These are phyloP conservation scores for Hydrolagus colliei DNA, from an alignment of 2,797 vertebrate genomes.

Conservation along the genomic window DNA sequence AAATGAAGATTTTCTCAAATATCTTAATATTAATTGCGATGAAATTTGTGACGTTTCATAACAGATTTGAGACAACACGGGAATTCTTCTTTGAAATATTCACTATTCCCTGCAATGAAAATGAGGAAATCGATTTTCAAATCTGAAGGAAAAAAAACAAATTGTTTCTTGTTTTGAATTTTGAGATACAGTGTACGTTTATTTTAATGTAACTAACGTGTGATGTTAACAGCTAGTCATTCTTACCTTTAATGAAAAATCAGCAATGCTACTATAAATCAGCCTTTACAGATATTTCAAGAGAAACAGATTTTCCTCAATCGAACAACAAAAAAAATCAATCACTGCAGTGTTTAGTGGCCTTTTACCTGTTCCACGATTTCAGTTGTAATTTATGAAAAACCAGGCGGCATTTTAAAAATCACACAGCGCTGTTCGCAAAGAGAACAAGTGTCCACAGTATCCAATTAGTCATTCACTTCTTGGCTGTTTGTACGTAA, in stretches of 20 bases:
- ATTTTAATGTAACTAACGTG: not conserved
- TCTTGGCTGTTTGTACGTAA: too few species aligned
- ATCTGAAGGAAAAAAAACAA: not conserved
- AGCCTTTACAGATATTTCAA: not conserved
- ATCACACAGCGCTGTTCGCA: too few species aligned
- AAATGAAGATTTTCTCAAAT: not conserved
- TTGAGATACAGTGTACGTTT: too few species aligned
- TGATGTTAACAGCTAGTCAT: not conserved
- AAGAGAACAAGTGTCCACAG: too few species aligned
- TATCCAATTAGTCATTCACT: too few species aligned
- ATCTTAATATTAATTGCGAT: not conserved
- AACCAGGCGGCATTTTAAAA: too few species aligned
- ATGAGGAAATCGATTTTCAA: not conserved
- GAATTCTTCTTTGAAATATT: too few species aligned
- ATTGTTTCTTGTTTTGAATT: not conserved
- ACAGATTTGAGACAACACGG: too few species aligned
- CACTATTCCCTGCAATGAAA: not conserved
- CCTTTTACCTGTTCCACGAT: too few species aligned
- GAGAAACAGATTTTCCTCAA: not conserved
- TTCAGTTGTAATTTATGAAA: not conserved
- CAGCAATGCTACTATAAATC: not conserved
- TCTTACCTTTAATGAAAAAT: not conserved
- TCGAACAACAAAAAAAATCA: too few species aligned
- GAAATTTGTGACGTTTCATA: too few species aligned
- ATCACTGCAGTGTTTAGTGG: not conserved